phyloP scores from a whole-genome alignment of 2,888 invertebrate species.

The Cyaniris semiargus region DNA sequence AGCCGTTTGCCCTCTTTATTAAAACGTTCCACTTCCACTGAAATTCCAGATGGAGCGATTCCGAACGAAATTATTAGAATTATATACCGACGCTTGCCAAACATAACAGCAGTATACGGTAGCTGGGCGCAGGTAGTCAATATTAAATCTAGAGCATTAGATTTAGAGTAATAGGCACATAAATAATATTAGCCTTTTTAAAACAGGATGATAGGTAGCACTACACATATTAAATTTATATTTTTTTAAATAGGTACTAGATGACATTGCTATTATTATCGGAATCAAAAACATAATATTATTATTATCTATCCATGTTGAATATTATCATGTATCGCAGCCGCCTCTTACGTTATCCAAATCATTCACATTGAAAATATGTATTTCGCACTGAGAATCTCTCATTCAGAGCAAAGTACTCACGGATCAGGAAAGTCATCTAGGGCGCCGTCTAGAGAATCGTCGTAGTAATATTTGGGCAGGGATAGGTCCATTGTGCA shows the following conservation, averaged over 20 bases:
- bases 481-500: slow-evolving; percentile 24
- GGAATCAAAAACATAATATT: too few relatives aligned
- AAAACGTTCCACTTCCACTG: slow-evolving; percentile 11
- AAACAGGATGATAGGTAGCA: not conserved
- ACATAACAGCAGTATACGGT: not conserved
- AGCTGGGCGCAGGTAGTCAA: not conserved
- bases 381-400: not conserved
- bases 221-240: not conserved
- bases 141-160: not conserved
- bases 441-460: slow-evolving; percentile 24
- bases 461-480: slow-evolving; percentile 27
- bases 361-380: not conserved
- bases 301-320: not conserved
- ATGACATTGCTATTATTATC: not conserved
- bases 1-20: slow-evolving; percentile 13
- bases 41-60: slow-evolving; percentile 19
- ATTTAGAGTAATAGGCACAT: not conserved
- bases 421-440: slow-evolving; percentile 28
- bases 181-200: not conserved
- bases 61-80: slow-evolving; percentile 18
- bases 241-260: not conserved
- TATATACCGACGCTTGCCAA: slow-evolving; percentile 11
- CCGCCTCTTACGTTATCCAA: not conserved
- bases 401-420: not conserved
- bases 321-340: not conserved